A percentile compares a stretch with the other conserved stretches of the same genome.
These are phyloP conservation scores for Clanis bilineata DNA, from an alignment of 2,888 invertebrate genomes.

Conservation along the genomic window DNA sequence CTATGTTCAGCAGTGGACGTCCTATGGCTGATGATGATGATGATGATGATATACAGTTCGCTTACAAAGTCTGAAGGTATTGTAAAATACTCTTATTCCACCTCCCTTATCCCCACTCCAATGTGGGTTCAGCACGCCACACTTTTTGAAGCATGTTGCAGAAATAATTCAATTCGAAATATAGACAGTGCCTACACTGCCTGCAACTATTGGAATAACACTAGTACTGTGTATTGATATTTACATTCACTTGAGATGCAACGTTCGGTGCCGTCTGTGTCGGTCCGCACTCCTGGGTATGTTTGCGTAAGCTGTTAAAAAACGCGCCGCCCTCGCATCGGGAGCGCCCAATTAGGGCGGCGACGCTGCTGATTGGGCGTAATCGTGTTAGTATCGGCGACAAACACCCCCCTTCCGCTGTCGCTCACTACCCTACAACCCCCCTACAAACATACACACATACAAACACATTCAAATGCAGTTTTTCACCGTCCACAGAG, in stretches of 20 bases:
- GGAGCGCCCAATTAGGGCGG: constrained; percentile 77
- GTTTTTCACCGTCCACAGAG: background rate
- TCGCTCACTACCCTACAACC: constrained; percentile 34
- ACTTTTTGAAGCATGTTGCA: no score
- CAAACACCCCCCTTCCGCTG: constrained; percentile 56
- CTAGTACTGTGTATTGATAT: background rate
- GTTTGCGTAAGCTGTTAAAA: constrained; percentile 78
- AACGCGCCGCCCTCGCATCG: constrained; percentile 72
- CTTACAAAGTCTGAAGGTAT: no score
- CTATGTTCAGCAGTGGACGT: no score
- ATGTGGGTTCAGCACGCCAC: no score
- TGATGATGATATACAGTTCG: no score
- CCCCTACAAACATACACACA: constrained; percentile 34
- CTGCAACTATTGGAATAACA: background rate
- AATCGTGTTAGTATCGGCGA: constrained; percentile 78
- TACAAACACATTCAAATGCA: constrained; percentile 21
- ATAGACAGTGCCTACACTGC: no score
- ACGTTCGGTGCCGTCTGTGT: constrained; percentile 19
- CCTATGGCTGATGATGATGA: no score
- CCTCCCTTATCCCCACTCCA: no score
- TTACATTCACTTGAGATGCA: constrained; percentile 14
- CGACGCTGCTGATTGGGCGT: constrained; percentile 79
- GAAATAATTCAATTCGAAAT: no score
- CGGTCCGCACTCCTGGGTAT: constrained; percentile 37
- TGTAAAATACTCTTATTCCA: no score